Base-by-base conservation (phyloP, 1,140 invertebrate genomes). In the Zophobas atratus region DNA sequence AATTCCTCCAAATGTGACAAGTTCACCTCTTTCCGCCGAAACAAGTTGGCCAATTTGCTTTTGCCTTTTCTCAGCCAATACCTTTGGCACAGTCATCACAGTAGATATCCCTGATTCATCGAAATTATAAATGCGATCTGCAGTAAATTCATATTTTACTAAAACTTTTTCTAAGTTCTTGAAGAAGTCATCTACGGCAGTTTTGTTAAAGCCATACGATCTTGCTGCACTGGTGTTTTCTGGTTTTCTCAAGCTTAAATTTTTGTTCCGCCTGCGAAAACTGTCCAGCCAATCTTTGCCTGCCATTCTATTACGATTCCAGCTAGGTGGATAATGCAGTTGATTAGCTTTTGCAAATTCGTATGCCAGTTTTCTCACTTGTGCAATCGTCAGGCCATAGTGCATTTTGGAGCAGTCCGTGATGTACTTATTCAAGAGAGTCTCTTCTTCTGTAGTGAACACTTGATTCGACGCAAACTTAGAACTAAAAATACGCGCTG, bases 1-100 rank as follows among this genome's bases (percentile, higher is more conserved):
- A 34, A 70, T 70, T 39, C 57, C 43, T 8, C 67, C 49, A 20
- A 67, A 46, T 56, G 72, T 75, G 1, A 77, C 51, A 6, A 74
- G 43, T 63, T 57, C 36, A 35, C 70, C 75, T 39, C 78, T 6
- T 70, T 79, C 78, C 34, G 63, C 57, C 33, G 70, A 77, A 20
- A 57, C 70, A 8, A 79, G 32, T 56, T 77, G 75, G 32, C 75
- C 70, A 32, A 79, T 46, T 51, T 79, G 70, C 41, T 70, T 70
- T 1, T 6, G 5, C 43, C 8, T 8, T 41, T 70, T 70, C 8
- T 6, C 6, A 36, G 57, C 57, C 35, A 63, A 1, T 33, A 63
- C 57, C 67, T 78, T 78, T 8, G 0, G 1, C 1, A 38, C 35
- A 5, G 35, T 0, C n/a, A 39, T 0, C 3, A 70, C 38, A 5